Evolutionary conservation across 2,888 invertebrate genomes (phyloP).

Genomic region (Dioctria rufipes): DNA sequence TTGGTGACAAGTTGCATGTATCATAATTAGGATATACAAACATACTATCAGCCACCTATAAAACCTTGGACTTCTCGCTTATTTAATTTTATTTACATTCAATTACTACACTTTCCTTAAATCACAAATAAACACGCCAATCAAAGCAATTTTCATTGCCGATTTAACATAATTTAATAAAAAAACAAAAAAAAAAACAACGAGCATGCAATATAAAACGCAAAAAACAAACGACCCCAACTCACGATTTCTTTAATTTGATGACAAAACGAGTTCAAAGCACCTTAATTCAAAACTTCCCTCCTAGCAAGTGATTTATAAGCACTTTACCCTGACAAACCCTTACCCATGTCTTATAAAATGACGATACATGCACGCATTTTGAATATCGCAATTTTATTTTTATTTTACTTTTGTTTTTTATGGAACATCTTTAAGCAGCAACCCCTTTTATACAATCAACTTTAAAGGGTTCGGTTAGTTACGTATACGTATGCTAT

Average conservation of each 20-base stretch:
- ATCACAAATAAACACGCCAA: no score
- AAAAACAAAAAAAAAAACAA: neutral
- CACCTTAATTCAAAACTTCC: conserved; percentile 21
- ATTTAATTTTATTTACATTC: no score
- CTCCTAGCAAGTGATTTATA: conserved; percentile 35
- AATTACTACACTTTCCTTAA: no score
- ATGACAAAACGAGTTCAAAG: conserved; percentile 27
- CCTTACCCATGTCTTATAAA: conserved; percentile 23
- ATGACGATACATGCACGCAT: conserved; percentile 42
- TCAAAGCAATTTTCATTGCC: no score
- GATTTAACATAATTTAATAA: no score
- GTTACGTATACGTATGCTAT: no score
- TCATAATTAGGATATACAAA: no score
- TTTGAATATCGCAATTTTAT: conserved; percentile 23
- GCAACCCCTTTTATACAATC: conserved; percentile 22
- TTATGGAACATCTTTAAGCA: conserved; percentile 5
- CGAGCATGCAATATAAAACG: conserved; percentile 16
- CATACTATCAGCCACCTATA: no score
- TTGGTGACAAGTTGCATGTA: no score
- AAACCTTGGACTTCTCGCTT: no score
- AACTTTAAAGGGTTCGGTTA: neutral
- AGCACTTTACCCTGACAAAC: conserved; percentile 4
- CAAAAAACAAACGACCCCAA: conserved; percentile 17
- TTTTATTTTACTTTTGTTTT: conserved; percentile 7
- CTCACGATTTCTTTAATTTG: conserved; percentile 33